These are phyloP conservation scores for Zaprionus africanus DNA, from an alignment of 1,140 invertebrate species.

Conservation along the genomic window DNA sequence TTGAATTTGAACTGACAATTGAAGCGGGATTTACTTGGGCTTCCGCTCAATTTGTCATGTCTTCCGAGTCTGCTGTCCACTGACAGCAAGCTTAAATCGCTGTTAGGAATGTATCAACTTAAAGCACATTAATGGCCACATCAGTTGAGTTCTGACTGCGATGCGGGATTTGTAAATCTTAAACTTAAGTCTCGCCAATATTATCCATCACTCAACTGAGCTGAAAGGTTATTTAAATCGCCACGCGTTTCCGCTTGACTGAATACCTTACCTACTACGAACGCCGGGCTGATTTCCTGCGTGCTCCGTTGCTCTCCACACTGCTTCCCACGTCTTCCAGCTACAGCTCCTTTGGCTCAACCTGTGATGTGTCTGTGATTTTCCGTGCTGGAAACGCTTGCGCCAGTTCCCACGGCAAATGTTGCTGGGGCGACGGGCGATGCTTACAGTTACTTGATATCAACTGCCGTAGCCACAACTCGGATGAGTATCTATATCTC, in stretches of 20 bases:
- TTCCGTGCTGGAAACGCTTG: not conserved
- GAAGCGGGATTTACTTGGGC: not conserved
- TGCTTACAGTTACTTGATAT: conserved; percentile 10
- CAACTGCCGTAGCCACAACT: conserved; percentile 5
- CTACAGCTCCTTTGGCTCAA: not conserved
- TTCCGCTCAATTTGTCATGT: not conserved
- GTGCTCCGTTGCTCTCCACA: not conserved
- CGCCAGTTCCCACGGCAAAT: conserved; percentile 17
- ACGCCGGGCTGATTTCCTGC: not conserved
- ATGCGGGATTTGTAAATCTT: conserved; percentile 42
- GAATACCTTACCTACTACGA: conserved; percentile 9
- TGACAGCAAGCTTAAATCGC: not conserved
- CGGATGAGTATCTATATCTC: conserved; percentile 11
- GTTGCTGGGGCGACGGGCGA: conserved; percentile 33
- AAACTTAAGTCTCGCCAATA: conserved; percentile 40
- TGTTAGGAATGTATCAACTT: conserved; percentile 6
- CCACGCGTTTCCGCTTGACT: conserved; percentile 47
- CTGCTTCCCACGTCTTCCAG: not conserved
- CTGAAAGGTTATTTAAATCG: conserved; percentile 53
- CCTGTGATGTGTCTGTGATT: conserved; percentile 35
- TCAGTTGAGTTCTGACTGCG: conserved; percentile 23
- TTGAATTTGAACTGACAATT: not conserved
- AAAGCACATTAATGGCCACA: conserved; percentile 15
- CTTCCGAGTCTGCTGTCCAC: not conserved
- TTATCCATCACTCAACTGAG: conserved; percentile 45